These are phyloP conservation scores for Cephalopterus ornatus DNA, from an alignment of 2,113 vertebrate genomes.

Conservation along the genomic window DNA sequence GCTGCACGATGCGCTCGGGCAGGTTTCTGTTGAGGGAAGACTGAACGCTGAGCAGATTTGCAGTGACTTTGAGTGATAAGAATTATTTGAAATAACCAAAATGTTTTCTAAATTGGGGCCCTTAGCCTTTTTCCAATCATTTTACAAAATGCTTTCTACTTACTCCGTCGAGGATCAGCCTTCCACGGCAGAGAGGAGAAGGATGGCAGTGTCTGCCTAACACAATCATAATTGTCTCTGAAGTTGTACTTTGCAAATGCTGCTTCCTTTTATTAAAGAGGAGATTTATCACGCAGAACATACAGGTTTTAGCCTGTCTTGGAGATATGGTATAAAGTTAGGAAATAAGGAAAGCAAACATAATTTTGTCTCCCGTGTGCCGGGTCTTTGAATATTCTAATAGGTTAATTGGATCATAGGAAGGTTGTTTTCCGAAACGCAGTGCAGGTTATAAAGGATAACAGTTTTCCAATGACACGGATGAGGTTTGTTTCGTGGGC, in stretches of 20 bases:
- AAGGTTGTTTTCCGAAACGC: slow-evolving; percentile 43
- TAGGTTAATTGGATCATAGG: slow-evolving; percentile 66
- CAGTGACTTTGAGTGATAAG: slow-evolving; percentile 58
- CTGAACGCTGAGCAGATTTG: slow-evolving; percentile 4
- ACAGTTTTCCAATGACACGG: slow-evolving; percentile 55
- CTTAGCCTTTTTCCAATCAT: slow-evolving; percentile 5
- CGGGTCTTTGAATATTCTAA: slow-evolving; percentile 62
- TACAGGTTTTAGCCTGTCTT: slow-evolving; percentile 19
- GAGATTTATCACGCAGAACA: slow-evolving; percentile 47
- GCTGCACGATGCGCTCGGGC: neutral
- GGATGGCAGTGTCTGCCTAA: slow-evolving; percentile 34
- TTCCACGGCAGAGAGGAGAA: neutral
- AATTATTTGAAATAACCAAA: slow-evolving; percentile 40
- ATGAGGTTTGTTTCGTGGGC: slow-evolving; percentile 55
- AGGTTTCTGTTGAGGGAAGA: slow-evolving; percentile 40
- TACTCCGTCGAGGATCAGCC: neutral
- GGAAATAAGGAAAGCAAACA: slow-evolving; percentile 45
- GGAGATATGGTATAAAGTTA: slow-evolving; percentile 31
- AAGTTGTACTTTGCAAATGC: slow-evolving; percentile 30
- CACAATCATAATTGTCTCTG: slow-evolving; percentile 21
- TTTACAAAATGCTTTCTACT: slow-evolving; percentile 24
- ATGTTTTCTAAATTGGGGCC: neutral
- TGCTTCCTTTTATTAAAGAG: slow-evolving; percentile 61
- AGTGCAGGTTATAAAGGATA: slow-evolving; percentile 37
- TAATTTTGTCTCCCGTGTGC: slow-evolving; percentile 39